Base-by-base conservation (phyloP, 2,888 invertebrate genomes). In the Perizoma flavofasciatum region DNA sequence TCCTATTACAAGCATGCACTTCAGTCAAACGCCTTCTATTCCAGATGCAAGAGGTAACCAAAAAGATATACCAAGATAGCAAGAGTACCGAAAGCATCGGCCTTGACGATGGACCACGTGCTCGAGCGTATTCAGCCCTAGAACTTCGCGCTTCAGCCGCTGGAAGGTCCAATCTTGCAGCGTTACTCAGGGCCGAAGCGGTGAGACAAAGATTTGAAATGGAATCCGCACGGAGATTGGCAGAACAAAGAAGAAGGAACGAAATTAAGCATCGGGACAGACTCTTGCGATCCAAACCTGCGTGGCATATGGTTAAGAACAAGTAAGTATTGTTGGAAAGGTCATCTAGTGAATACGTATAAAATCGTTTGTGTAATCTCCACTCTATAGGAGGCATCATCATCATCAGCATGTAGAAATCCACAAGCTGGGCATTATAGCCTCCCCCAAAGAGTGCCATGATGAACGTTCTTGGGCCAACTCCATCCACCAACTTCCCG, bases 291-390 rank as follows among this genome's bases (percentile, higher is more conserved):
- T 83, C 88, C 33, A 94, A 94, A 72, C 95, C 95, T 0, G 95
- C 95, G n/a, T 96, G 95, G 95, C 93, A 94, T 79, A 89, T 94
- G 39, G 86, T 95, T 22, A 94, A 92, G 70, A 94, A 94, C 77
- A 94, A 91, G 92, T 92, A 67, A 77, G 85, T 75, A 58, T 37
- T 37, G 37, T 37, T 37, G 7, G 22, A 22, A 22, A 22, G 22
- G 22, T 22, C 22, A 22, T 22, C 22, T 22, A 22, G 22, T 3
- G 22, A 22, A 22, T 22, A 22, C 22, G 22, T 22, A 22, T 22
- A 22, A 22, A 22, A 22, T 22, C 1, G 22, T 22, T 22, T 22
- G 22, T 22, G 22, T 22, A 1, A 22, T 22, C 22, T 22, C 22
- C 22, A 22, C 22, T 22, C 22, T 22, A 22, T 1, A 22, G 22